A percentile compares a stretch with the other conserved stretches of the same genome.
Evolutionary conservation across 64 coral and sea anemone genomes (phyloP).

Genomic region (Montipora foliosa): DNA sequence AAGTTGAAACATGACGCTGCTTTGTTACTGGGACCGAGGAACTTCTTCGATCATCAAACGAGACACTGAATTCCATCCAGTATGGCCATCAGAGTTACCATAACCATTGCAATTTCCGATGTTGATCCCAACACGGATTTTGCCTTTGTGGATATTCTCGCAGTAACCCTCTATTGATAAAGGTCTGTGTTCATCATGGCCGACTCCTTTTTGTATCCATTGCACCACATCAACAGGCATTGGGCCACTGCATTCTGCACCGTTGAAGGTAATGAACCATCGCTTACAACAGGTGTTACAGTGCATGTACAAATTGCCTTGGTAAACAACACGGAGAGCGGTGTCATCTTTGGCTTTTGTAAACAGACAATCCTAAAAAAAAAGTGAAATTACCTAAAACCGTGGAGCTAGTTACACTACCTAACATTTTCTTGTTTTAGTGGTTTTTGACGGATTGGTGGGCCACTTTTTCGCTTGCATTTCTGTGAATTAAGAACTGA

Average conservation of each 20-base stretch:
- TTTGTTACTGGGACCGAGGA: not conserved
- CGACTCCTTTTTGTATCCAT: not conserved
- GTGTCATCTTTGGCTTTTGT: not conserved
- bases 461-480: too few species aligned
- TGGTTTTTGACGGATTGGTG: too few species aligned
- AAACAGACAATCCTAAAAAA: not conserved
- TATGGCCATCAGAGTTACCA: not conserved
- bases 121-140: constrained; percentile 33
- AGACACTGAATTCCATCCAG: constrained; percentile 15
- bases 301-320: not conserved
- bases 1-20: not conserved
- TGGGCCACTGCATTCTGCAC: constrained; percentile 19
- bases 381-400: too few species aligned
- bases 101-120: not conserved
- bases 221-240: not conserved
- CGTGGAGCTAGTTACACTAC: too few species aligned
- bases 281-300: not conserved
- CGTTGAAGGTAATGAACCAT: constrained; percentile 32
- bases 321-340: constrained; percentile 2
- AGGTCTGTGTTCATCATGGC: not conserved
- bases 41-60: constrained; percentile 40
- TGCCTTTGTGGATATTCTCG: constrained; percentile 16
- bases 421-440: too few species aligned
- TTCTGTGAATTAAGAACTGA: too few species aligned
- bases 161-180: constrained; percentile 27